Conservation (phyloP, 2,113 vertebrate genomes). For the Cyanoramphus novaezelandiae region DNA sequence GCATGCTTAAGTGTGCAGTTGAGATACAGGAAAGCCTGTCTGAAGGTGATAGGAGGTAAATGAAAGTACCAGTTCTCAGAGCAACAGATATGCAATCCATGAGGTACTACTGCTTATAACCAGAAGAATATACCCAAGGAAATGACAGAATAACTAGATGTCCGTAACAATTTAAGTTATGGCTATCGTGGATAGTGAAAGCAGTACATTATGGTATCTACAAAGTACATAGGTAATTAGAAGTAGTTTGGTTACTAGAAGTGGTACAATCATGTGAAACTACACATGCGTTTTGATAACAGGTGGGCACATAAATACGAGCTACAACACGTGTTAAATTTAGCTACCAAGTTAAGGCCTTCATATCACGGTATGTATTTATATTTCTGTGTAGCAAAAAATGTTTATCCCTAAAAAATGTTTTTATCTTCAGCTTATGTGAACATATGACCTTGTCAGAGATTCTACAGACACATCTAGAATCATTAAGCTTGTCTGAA, state of each 20-base stretch:
- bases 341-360: not conserved
- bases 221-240: not conserved
- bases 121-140: not conserved
- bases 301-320: not conserved
- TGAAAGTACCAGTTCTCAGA: not conserved
- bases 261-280: not conserved
- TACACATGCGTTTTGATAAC: not conserved
- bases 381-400: not conserved
- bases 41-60: not conserved
- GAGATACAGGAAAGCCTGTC: not conserved
- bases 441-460: constrained; percentile 20
- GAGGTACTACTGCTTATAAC: not conserved
- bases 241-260: not conserved
- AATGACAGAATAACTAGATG: not conserved
- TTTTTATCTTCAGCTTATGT: not conserved
- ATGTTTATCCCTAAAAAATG: not conserved
- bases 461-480: not conserved
- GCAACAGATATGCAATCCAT: not conserved
- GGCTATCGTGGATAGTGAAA: accelerated
- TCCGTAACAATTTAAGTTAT: not conserved
- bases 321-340: accelerated
- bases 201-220: not conserved
- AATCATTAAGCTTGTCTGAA: not conserved
- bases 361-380: not conserved
- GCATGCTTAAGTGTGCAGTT: accelerated